phyloP scores from a whole-genome alignment of 2,113 vertebrate genomes.

The Rhombomys opimus region DNA sequence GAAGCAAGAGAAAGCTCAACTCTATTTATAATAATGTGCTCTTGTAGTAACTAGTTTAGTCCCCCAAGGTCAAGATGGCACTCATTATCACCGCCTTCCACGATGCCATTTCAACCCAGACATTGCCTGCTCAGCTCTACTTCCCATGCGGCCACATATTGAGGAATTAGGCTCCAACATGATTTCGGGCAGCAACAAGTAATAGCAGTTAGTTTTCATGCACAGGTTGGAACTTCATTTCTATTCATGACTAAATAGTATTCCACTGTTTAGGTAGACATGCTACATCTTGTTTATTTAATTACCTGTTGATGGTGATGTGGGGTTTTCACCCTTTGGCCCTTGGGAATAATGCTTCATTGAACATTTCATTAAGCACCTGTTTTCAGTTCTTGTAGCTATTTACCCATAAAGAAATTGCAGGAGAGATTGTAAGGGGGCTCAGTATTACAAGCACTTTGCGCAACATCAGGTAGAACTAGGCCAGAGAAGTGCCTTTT shows the following conservation, averaged over 20 bases:
- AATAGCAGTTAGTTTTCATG: not conserved
- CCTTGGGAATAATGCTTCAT: not conserved
- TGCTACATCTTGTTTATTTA: not conserved
- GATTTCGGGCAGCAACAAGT: not conserved
- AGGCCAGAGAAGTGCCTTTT: not conserved
- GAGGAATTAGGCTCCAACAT: not conserved
- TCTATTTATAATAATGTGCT: not conserved
- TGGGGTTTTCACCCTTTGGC: not conserved
- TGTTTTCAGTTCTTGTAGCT: not conserved
- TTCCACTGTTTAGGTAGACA: not conserved
- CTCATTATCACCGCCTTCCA: no score
- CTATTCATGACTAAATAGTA: not conserved
- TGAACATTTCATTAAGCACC: not conserved
- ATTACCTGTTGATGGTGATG: not conserved
- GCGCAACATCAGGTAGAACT: not conserved
- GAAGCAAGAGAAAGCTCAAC: not conserved
- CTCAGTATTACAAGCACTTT: not conserved
- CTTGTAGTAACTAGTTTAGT: not conserved
- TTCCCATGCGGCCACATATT: not conserved
- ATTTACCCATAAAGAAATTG: not conserved
- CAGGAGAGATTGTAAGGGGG: not conserved
- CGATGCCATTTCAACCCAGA: not conserved
- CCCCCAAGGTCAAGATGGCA: not conserved
- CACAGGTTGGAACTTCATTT: not conserved
- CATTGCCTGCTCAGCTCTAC: not conserved